phyloP scores from a whole-genome alignment of 2,888 invertebrate species.

The Dolomedes plantarius region DNA sequence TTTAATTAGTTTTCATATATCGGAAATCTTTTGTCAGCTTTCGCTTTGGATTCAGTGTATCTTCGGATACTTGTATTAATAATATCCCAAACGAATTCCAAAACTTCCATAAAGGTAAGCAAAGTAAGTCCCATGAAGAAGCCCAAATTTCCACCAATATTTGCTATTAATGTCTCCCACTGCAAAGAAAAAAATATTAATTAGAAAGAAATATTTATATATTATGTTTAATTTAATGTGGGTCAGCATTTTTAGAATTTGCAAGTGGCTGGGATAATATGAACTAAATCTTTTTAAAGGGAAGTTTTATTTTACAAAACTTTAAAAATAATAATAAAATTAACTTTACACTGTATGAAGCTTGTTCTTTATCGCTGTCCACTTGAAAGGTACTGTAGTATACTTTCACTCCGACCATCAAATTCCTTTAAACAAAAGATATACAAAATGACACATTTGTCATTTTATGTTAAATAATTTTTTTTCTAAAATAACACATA shows the following conservation, averaged over 20 bases:
- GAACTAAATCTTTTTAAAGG: too few relatives aligned
- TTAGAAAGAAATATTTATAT: too few relatives aligned
- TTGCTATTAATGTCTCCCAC: slow-evolving; percentile 67
- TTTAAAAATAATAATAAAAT: too few relatives aligned
- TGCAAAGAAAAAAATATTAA: slow-evolving; percentile 6
- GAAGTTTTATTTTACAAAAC: too few relatives aligned
- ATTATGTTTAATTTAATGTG: too few relatives aligned
- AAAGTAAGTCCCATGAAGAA: slow-evolving; percentile 67
- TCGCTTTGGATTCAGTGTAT: background rate
- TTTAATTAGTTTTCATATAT: too few relatives aligned
- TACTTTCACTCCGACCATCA: slow-evolving; percentile 53
- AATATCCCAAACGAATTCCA: slow-evolving; percentile 61
- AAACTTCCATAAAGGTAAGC: slow-evolving; percentile 53
- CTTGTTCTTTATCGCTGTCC: slow-evolving; percentile 45
- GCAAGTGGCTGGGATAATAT: too few relatives aligned
- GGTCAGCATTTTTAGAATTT: too few relatives aligned
- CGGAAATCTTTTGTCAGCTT: background rate
- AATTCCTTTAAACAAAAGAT: too few relatives aligned
- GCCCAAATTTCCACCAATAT: slow-evolving; percentile 63
- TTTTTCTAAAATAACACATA: too few relatives aligned
- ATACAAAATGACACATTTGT: background rate
- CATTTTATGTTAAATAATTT: too few relatives aligned
- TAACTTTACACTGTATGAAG: slow-evolving; percentile 57
- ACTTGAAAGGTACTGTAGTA: slow-evolving; percentile 62
- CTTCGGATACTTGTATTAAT: background rate